Base-by-base conservation (phyloP, 1,140 invertebrate genomes). In the Lordiphosa stackelbergi region DNA sequence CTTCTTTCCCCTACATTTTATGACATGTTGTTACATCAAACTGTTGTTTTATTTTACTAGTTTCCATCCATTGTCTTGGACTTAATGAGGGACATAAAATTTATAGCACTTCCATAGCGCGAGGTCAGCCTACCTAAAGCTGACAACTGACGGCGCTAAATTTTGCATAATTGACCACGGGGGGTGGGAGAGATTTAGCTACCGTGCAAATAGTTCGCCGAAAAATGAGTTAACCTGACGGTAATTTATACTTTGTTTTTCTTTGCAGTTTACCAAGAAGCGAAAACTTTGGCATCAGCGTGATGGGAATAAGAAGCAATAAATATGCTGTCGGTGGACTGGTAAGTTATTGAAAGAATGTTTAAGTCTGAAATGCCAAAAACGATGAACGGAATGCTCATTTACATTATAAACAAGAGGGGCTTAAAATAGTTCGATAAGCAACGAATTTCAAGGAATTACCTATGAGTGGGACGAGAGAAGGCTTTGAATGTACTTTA, bases 201-300 rank as follows among this genome's bases (percentile, higher is more conserved):
- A 61, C 52, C n/a, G 55, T 63, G 42, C 31, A 37, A 52, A 51
- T 51, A 54, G 36, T 47, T 56, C 40, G 22, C 46, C 49, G 19
- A 58, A 51, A 35, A 24, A 45, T 40, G 40, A 16, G 34, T 31
- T 16, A 4, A n/a, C 42, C 48, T 60, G 24, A 64, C 24, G n/a
- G 4, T 48, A 24, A 35, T 41, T 22, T 52, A 37, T 48, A 24
- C 40, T 55, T 36, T 48, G 9, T 58, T 42, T 45, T 13, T 42
- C 16, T 38, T 77, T 77, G 37, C 65, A 83, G 77, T 64, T 70
- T 77, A 38, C 69, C 65, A 22, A 69, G 61, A 69, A 61, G 9
- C 4, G 56, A 55, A 64, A 69, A 65, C 36, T 53, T 57, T 31
- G 69, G 53, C 53, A 24, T 46, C 12, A 66, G 35, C 53, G 43